These are phyloP conservation scores for Flexamia atlantica DNA, from an alignment of 2,888 invertebrate species.

Conservation along the genomic window DNA sequence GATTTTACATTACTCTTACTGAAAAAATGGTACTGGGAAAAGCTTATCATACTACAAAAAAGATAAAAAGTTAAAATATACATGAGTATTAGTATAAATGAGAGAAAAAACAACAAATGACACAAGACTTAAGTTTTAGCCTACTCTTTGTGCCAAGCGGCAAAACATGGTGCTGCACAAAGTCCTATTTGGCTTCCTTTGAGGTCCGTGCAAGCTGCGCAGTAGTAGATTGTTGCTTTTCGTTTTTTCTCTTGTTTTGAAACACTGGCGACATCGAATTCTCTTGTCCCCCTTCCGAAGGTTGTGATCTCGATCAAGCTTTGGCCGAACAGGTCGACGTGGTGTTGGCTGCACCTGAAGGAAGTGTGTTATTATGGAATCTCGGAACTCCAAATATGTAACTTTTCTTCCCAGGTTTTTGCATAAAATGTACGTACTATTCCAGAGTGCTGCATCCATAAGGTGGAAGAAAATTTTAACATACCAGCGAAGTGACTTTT, in stretches of 20 bases:
- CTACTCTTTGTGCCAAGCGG: not conserved
- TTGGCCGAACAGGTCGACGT: not conserved
- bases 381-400: conserved; percentile 47
- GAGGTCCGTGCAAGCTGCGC: not conserved
- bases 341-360: conserved; percentile 31
- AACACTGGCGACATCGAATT: conserved; percentile 16
- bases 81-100: too few species aligned
- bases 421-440: not conserved
- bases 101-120: too few species aligned
- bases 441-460: conserved; percentile 49
- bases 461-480: conserved; percentile 55
- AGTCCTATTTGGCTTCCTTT: not conserved
- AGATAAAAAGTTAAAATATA: too few species aligned
- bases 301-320: conserved; percentile 1
- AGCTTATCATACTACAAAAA: too few species aligned
- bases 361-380: conserved; percentile 20
- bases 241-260: not conserved
- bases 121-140: too few species aligned
- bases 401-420: conserved; percentile 12
- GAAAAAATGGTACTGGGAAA: too few species aligned
- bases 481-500: conserved; percentile 53
- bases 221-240: conserved; percentile 9
- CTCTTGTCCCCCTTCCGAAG: conserved; percentile 2
- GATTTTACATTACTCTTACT: too few species aligned
- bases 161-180: not conserved